Evolutionary conservation across 2,113 vertebrate genomes (phyloP).

Genomic region (Thamnaconus septentrionalis): DNA sequence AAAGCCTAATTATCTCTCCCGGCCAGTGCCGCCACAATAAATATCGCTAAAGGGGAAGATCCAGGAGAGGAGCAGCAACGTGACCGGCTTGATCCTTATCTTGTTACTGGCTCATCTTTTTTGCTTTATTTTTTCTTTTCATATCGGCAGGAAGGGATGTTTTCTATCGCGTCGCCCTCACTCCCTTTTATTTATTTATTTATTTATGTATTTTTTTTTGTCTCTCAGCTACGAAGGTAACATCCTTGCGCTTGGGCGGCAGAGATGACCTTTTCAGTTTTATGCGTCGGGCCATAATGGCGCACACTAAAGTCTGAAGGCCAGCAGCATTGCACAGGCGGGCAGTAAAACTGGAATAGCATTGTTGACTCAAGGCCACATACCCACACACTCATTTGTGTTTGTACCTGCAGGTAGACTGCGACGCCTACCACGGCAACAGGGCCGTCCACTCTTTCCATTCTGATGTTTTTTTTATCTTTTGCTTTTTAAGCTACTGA

Average conservation of each 20-base stretch:
- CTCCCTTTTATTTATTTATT: background rate
- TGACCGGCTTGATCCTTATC: background rate
- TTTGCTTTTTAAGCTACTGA: too few relatives aligned
- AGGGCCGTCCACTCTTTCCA: background rate
- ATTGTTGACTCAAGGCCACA: constrained; percentile 53
- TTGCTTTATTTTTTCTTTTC: background rate
- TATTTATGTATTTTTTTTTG: constrained; percentile 12
- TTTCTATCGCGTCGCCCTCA: constrained; percentile 13
- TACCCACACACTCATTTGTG: constrained; percentile 41
- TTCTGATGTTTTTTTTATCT: too few relatives aligned
- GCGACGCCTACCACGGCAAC: background rate
- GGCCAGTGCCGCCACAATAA: too few relatives aligned
- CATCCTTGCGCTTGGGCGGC: constrained; percentile 52
- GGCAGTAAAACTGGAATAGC: constrained; percentile 64
- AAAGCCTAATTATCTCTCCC: background rate
- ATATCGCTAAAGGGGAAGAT: too few relatives aligned
- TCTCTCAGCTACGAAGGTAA: constrained; percentile 37
- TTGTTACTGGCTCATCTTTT: too few relatives aligned
- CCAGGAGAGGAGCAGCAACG: too few relatives aligned
- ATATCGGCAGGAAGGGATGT: background rate
- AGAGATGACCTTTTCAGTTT: constrained; percentile 74
- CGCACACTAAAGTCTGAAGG: constrained; percentile 69
- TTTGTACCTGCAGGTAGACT: constrained; percentile 1
- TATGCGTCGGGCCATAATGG: constrained; percentile 65
- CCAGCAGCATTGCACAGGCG: constrained; percentile 39